phyloP scores from a whole-genome alignment of 2,113 vertebrate species.

The Tylochromis polylepis region DNA sequence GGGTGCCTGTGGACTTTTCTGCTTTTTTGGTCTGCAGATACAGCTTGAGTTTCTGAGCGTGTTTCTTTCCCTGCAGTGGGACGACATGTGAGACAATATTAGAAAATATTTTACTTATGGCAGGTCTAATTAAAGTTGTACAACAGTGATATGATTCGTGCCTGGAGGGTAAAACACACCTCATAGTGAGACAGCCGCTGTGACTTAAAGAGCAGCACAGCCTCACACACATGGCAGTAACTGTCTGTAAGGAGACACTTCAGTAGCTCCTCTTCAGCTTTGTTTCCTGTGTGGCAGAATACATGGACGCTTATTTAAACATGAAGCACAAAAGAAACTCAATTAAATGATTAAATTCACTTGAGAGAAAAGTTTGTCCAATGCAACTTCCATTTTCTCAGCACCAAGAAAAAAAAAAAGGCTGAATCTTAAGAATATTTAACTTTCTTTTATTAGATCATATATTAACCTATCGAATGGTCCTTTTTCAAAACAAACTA shows the following conservation, averaged over 20 bases:
- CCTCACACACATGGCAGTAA: conserved; percentile 82
- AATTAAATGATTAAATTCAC: neutral
- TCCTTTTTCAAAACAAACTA: neutral
- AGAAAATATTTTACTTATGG: neutral
- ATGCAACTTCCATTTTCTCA: neutral
- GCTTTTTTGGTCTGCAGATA: conserved; percentile 69
- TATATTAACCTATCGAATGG: neutral
- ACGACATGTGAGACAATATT: neutral
- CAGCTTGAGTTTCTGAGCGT: conserved; percentile 75
- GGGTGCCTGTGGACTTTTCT: conserved; percentile 45
- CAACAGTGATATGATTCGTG: neutral
- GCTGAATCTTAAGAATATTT: neutral
- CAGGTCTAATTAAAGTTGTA: neutral
- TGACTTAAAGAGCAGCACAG: conserved; percentile 77
- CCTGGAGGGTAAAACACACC: conserved; percentile 55
- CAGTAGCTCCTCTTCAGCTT: conserved; percentile 44
- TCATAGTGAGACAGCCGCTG: conserved; percentile 83
- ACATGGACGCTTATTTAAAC: neutral
- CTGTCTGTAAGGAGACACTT: conserved; percentile 74
- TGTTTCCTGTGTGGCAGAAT: conserved; percentile 26
- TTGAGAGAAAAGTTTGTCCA: neutral
- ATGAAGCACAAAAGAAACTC: neutral
- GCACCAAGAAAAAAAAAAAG: neutral
- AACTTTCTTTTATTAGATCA: neutral
- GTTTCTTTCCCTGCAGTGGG: conserved; percentile 79